phyloP scores from a whole-genome alignment of 1,140 invertebrate genomes.

The Psix sp. region DNA sequence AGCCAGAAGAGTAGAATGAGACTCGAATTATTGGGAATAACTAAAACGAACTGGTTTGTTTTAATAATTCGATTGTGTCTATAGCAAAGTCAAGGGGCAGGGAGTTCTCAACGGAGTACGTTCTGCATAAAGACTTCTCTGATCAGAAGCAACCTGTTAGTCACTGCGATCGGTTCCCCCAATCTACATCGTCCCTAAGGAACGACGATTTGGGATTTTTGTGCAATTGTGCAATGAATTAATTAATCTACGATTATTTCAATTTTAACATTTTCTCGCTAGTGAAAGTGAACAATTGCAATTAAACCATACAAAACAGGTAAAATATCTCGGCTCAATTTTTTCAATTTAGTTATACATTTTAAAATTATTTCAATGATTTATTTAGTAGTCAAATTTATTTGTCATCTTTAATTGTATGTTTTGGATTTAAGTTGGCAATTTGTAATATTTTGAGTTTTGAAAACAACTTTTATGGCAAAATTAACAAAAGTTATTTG shows the following conservation, averaged over 20 bases:
- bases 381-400: too few relatives aligned
- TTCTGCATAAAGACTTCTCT: slow-evolving; percentile 46
- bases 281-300: too few relatives aligned
- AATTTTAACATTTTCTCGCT: too few relatives aligned
- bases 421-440: too few relatives aligned
- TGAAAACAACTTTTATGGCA: too few relatives aligned
- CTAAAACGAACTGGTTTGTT: slow-evolving; percentile 31
- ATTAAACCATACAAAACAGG: too few relatives aligned
- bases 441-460: too few relatives aligned
- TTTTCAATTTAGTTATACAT: background rate
- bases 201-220: background rate
- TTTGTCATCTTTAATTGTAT: too few relatives aligned
- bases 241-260: background rate
- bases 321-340: background rate
- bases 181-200: slow-evolving; percentile 21
- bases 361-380: too few relatives aligned
- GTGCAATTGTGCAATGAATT: slow-evolving; percentile 24
- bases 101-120: slow-evolving; percentile 12
- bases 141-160: slow-evolving; percentile 47
- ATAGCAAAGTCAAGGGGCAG: slow-evolving; percentile 29
- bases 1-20: too few relatives aligned
- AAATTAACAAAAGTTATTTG: too few relatives aligned
- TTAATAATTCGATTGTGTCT: slow-evolving; percentile 25
- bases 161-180: slow-evolving; percentile 37
- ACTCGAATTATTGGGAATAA: slow-evolving; percentile 8